phyloP scores from a whole-genome alignment of 2,888 invertebrate species.

The Aphidius colemani region DNA sequence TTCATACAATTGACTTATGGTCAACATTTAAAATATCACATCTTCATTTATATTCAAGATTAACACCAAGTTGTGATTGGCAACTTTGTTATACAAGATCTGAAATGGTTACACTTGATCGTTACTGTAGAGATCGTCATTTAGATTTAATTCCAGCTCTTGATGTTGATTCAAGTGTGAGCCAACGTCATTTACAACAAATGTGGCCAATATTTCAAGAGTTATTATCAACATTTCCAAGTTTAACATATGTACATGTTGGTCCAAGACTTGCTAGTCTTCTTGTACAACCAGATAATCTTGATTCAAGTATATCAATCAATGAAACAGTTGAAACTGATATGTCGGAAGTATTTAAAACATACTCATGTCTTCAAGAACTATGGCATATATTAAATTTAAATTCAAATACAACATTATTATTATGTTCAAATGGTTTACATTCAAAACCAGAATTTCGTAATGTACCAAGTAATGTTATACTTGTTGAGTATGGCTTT shows the following conservation, averaged over 20 bases:
- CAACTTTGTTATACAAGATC: constrained; percentile 61
- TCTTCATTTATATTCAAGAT: constrained; percentile 61
- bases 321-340: constrained; percentile 58
- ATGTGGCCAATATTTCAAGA: constrained; percentile 64
- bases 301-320: constrained; percentile 51
- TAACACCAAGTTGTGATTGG: constrained; percentile 59
- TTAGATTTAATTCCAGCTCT: constrained; percentile 64
- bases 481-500: constrained; percentile 66
- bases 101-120: constrained; percentile 65
- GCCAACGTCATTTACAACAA: constrained; percentile 61
- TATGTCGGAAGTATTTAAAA: constrained; percentile 56
- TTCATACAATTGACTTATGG: constrained; percentile 62
- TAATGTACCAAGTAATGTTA: constrained; percentile 63
- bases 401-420: constrained; percentile 55
- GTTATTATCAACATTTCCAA: constrained; percentile 63
- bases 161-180: constrained; percentile 63
- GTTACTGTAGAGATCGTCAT: constrained; percentile 64
- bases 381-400: constrained; percentile 62
- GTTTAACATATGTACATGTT: constrained; percentile 64
- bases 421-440: constrained; percentile 61
- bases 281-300: constrained; percentile 60
- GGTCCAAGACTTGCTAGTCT: constrained; percentile 65
- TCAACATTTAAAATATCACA: constrained; percentile 65
- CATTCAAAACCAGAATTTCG: constrained; percentile 57
- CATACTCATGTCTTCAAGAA: constrained; percentile 56